phyloP scores from a whole-genome alignment of 2,797 vertebrate genomes.

The Coccyzus lansbergi region DNA sequence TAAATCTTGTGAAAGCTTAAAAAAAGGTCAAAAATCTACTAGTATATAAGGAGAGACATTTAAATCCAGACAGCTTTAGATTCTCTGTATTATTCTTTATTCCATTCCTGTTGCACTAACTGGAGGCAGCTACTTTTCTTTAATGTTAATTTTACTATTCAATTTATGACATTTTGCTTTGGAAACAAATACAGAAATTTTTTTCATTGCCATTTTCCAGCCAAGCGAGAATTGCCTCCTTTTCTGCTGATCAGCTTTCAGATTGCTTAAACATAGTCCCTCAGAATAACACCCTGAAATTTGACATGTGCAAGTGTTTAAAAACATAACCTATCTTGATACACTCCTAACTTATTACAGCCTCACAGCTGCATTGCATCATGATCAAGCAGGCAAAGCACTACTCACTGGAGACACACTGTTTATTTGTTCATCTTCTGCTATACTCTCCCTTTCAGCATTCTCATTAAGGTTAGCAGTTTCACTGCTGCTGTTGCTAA shows the following conservation, averaged over 20 bases:
- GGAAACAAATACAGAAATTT: conserved; percentile 4
- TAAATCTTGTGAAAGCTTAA: background rate
- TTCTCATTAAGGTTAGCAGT: conserved; percentile 81
- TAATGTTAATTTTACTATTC: background rate
- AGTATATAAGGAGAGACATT: background rate
- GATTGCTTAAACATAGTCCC: background rate
- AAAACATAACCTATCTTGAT: conserved; percentile 3
- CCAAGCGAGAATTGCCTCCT: background rate
- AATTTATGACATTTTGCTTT: background rate
- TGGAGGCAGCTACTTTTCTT: conserved; percentile 1
- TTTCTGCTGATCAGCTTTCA: background rate
- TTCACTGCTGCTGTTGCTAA: conserved; percentile 84
- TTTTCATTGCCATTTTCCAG: background rate
- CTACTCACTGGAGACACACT: conserved; percentile 77
- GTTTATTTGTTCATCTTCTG: conserved; percentile 75
- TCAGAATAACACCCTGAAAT: background rate
- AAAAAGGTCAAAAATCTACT: background rate
- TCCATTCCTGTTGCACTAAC: background rate
- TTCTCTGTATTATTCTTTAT: background rate
- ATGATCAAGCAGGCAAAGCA: background rate
- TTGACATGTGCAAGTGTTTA: background rate
- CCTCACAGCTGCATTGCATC: conserved; percentile 15
- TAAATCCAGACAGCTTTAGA: background rate
- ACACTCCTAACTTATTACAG: background rate
- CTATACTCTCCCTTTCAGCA: conserved; percentile 74